These are phyloP conservation scores for Enteromius unitaeniatus DNA, from an alignment of 2,797 vertebrate species.

Conservation along the genomic window DNA sequence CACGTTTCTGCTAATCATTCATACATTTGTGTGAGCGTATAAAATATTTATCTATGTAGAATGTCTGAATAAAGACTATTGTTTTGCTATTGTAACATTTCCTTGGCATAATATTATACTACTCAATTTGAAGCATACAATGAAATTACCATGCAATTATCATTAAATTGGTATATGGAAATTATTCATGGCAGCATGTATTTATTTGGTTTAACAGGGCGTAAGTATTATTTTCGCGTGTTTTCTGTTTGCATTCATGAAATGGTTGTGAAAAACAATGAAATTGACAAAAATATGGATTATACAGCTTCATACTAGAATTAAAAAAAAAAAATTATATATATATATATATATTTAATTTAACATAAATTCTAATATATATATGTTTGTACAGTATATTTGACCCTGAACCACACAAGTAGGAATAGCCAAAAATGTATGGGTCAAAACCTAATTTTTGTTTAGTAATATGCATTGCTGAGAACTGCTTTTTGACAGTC, in stretches of 20 bases:
- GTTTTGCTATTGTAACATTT: conserved; percentile 47
- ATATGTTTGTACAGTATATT: too few relatives aligned
- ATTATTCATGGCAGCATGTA: conserved; percentile 43
- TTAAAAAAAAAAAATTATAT: too few relatives aligned
- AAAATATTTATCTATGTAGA: conserved; percentile 69
- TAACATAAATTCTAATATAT: too few relatives aligned
- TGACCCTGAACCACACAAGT: too few relatives aligned
- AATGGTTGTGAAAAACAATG: too few relatives aligned
- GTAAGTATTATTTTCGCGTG: conserved; percentile 36
- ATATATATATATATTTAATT: too few relatives aligned
- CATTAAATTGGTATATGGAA: conserved; percentile 46
- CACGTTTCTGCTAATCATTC: conserved; percentile 77
- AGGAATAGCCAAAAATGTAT: too few relatives aligned
- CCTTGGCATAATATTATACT: conserved; percentile 42
- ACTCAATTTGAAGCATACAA: conserved; percentile 19
- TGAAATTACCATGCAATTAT: conserved; percentile 56
- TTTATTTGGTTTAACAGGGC: conserved; percentile 46
- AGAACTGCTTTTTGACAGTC: neutral
- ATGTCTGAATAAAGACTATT: conserved; percentile 48
- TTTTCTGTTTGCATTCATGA: conserved; percentile 16
- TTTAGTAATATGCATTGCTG: neutral
- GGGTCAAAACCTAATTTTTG: neutral
- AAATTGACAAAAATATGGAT: too few relatives aligned
- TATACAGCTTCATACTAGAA: too few relatives aligned
- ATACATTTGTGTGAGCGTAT: conserved; percentile 77